These are phyloP conservation scores for Liparis tanakae DNA, from an alignment of 2,797 vertebrate species.

Conservation along the genomic window DNA sequence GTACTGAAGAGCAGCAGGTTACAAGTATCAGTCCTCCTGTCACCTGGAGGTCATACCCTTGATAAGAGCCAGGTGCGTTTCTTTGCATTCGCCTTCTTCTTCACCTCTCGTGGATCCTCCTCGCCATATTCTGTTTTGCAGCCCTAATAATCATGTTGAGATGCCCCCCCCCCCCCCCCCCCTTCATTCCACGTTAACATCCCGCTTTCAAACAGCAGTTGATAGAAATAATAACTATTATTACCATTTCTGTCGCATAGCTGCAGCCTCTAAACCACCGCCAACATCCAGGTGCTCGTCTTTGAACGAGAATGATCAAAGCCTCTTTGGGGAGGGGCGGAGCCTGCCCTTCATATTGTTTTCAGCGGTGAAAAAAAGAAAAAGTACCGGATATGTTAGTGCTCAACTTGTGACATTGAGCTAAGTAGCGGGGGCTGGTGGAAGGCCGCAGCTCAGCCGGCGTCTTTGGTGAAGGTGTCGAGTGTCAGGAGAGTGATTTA, in stretches of 20 bases:
- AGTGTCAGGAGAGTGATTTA: constrained; percentile 50
- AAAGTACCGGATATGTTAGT: neutral
- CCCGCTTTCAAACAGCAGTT: constrained; percentile 55
- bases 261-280: constrained; percentile 49
- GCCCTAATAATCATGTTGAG: constrained; percentile 42
- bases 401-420: constrained; percentile 10
- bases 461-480: constrained; percentile 33
- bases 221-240: constrained; percentile 71
- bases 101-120: constrained; percentile 27
- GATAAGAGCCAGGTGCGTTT: neutral
- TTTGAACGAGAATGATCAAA: constrained; percentile 70
- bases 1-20: neutral
- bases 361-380: neutral
- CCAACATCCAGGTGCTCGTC: constrained; percentile 69
- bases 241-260: constrained; percentile 68
- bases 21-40: neutral
- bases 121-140: constrained; percentile 31
- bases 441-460: constrained; percentile 23
- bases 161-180: neutral
- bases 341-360: constrained; percentile 27
- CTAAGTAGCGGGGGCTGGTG: constrained; percentile 6
- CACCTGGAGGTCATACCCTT: neutral
- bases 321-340: constrained; percentile 26
- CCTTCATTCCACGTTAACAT: constrained; percentile 49
- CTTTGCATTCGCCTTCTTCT: constrained; percentile 6